phyloP scores from a whole-genome alignment of 1,140 invertebrate species.

The Anthonomus grandis region DNA sequence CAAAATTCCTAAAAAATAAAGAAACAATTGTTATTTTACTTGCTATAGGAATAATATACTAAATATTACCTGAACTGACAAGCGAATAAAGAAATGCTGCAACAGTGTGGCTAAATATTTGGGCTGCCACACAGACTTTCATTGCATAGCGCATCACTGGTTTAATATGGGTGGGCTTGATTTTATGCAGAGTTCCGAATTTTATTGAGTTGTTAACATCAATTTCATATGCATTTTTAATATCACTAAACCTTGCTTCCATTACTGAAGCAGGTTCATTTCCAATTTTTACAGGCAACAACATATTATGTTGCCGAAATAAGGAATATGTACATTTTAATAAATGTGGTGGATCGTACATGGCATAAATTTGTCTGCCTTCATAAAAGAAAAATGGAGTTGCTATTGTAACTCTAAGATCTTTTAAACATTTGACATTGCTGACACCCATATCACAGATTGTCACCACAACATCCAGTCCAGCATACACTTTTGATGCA shows the following conservation, averaged over 20 bases:
- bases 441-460: slow-evolving; percentile 24
- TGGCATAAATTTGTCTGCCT: slow-evolving; percentile 15
- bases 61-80: slow-evolving; percentile 10
- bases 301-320: slow-evolving; percentile 22
- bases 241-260: slow-evolving; percentile 21
- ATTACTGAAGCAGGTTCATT: slow-evolving; percentile 2
- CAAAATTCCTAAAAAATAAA: slow-evolving; percentile 14
- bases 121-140: slow-evolving; percentile 22
- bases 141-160: slow-evolving; percentile 16
- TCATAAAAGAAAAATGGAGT: slow-evolving; percentile 16
- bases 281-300: slow-evolving; percentile 7
- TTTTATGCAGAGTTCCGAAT: slow-evolving; percentile 23
- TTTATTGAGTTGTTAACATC: slow-evolving; percentile 16
- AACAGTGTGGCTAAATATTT: slow-evolving; percentile 19
- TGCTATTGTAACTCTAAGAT: slow-evolving; percentile 9
- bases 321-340: slow-evolving; percentile 25
- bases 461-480: slow-evolving; percentile 18
- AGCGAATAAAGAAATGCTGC: slow-evolving; percentile 19
- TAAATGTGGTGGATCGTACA: slow-evolving; percentile 27
- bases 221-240: slow-evolving; percentile 22
- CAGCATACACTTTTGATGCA: slow-evolving; percentile 4
- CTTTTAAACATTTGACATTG: slow-evolving; percentile 27
- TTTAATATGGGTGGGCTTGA: slow-evolving; percentile 17
- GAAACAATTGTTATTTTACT: not conserved
- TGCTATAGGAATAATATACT: not conserved